Conservation (phyloP, 2,888 invertebrate species). For the Clostera curtula region DNA sequence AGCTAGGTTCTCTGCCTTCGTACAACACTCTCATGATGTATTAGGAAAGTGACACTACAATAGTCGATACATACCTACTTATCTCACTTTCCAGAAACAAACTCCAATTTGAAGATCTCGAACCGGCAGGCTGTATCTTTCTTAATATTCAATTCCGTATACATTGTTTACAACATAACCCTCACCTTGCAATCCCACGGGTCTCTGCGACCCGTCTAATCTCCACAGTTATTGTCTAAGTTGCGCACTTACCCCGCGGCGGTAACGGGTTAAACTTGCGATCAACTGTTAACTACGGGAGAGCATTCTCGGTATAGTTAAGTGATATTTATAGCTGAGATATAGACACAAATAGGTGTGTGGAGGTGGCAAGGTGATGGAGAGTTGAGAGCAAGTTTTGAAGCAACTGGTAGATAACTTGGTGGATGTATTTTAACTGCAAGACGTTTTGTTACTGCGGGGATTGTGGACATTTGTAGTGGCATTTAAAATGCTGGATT, state of each 20-base stretch:
- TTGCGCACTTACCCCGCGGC: slow-evolving; percentile 37
- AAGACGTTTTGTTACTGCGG: too few species aligned
- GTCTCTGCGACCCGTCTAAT: slow-evolving; percentile 22
- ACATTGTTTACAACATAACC: slow-evolving; percentile 19
- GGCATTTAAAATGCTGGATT: too few species aligned
- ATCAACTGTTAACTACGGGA: slow-evolving; percentile 22
- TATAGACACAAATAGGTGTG: slow-evolving; percentile 1
- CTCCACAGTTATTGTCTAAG: slow-evolving; percentile 49
- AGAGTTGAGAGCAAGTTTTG: not conserved
- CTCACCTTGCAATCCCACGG: slow-evolving; percentile 11
- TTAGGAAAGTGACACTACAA: too few species aligned
- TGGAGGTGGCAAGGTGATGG: not conserved
- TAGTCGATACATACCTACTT: too few species aligned
- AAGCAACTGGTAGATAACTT: too few species aligned
- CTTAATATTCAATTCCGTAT: slow-evolving; percentile 22
- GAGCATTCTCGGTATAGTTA: slow-evolving; percentile 17
- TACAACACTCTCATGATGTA: too few species aligned
- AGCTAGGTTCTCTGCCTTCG: too few species aligned
- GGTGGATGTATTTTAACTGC: too few species aligned
- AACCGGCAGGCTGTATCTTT: too few species aligned
- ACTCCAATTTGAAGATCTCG: too few species aligned
- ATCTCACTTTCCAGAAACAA: too few species aligned
- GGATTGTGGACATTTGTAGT: too few species aligned
- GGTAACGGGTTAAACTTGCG: slow-evolving; percentile 19
- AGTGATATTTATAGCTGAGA: slow-evolving; percentile 26